These are phyloP conservation scores for Philaenus spumarius DNA, from an alignment of 1,140 invertebrate genomes.

Conservation along the genomic window DNA sequence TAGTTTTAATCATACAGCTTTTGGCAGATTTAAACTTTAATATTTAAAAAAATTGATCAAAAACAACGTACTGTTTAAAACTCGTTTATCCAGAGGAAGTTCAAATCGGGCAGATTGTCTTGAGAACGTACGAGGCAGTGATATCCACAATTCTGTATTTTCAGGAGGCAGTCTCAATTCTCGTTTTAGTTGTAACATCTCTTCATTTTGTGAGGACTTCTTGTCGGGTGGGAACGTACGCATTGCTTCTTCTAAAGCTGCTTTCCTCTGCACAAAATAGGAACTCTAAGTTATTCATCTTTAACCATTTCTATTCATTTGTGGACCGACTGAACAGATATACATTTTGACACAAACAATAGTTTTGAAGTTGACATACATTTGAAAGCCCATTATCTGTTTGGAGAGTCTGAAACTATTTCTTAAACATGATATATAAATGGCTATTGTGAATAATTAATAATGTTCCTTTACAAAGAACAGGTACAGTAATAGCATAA, in stretches of 20 bases:
- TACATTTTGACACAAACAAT: too few species aligned
- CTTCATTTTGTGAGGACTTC: slow-evolving; percentile 27
- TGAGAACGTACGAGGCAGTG: slow-evolving; percentile 54
- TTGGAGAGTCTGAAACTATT: too few species aligned
- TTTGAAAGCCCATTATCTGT: too few species aligned
- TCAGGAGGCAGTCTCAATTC: slow-evolving; percentile 39
- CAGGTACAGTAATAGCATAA: too few species aligned
- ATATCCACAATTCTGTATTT: slow-evolving; percentile 47
- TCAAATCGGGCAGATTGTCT: slow-evolving; percentile 56
- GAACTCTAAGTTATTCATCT: too few species aligned
- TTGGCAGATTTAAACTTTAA: not conserved
- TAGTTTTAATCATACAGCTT: not conserved
- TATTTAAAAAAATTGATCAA: not conserved
- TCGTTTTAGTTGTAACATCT: slow-evolving; percentile 38
- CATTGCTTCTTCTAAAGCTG: slow-evolving; percentile 57
- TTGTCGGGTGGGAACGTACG: slow-evolving; percentile 30
- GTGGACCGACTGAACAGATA: too few species aligned
- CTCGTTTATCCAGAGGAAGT: slow-evolving; percentile 51
- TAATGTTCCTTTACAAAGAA: too few species aligned
- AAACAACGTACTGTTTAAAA: slow-evolving; percentile 43
- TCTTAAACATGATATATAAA: too few species aligned
- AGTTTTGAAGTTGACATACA: too few species aligned
- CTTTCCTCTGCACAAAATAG: slow-evolving; percentile 43
- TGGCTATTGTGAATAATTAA: too few species aligned
- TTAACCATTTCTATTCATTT: too few species aligned